Evolutionary conservation across 92 coral and sea anemone genomes (phyloP).

Genomic region (Phenganax stokvisi): DNA sequence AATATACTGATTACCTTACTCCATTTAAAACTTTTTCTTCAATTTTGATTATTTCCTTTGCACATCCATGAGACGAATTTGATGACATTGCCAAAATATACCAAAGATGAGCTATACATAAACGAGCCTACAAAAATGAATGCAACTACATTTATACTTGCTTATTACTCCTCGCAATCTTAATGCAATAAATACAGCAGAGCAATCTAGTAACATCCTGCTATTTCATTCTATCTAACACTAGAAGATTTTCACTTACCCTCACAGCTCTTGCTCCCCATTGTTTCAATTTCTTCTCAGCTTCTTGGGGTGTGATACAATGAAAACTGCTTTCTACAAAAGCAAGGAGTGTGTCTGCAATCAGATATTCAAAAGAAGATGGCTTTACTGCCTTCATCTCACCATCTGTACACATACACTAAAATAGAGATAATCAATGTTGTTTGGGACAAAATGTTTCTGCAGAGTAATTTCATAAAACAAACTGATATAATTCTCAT

Average conservation of each 20-base stretch:
- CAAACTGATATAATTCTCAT: background rate
- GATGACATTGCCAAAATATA: constrained; percentile 54
- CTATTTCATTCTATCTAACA: background rate
- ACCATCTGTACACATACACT: constrained; percentile 41
- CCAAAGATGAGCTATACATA: constrained; percentile 64
- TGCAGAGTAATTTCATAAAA: background rate
- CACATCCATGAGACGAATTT: constrained; percentile 50
- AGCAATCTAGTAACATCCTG: background rate
- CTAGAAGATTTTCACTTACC: constrained; percentile 27
- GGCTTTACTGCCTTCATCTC: constrained; percentile 42
- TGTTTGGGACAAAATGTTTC: background rate
- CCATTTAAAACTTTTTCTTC: constrained; percentile 50
- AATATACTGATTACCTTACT: background rate
- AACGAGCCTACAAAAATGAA: constrained; percentile 49
- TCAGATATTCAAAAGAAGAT: constrained; percentile 44
- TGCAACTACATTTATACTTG: no score
- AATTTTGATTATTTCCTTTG: constrained; percentile 49
- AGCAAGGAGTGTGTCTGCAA: constrained; percentile 61
- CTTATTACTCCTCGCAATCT: no score
- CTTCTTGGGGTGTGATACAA: constrained; percentile 47
- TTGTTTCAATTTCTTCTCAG: constrained; percentile 52
- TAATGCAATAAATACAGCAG: background rate
- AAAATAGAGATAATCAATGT: background rate
- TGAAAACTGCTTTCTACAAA: constrained; percentile 26
- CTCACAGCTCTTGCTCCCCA: constrained; percentile 67